Evolutionary conservation across 2,797 vertebrate species (phyloP).

Genomic region (Psittacula derbiana): DNA sequence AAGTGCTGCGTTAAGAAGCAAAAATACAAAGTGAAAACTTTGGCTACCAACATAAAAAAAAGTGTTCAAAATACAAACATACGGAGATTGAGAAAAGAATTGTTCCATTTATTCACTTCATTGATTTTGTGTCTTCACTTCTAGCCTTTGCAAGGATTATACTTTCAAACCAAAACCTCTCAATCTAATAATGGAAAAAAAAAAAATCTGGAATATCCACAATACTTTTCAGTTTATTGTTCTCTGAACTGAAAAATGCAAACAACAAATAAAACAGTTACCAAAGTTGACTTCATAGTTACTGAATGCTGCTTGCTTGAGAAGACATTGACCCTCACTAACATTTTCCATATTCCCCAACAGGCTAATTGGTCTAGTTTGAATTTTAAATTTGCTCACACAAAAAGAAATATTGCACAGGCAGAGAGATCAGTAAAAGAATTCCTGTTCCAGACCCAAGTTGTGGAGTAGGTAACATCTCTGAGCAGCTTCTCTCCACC

Average conservation of each 20-base stretch:
- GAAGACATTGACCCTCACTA: not conserved
- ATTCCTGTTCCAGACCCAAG: not conserved
- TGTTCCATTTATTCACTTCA: not conserved
- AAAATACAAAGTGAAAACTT: not conserved
- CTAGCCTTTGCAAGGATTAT: not conserved
- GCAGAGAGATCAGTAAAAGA: not conserved
- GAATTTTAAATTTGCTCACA: not conserved
- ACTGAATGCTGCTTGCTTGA: not conserved
- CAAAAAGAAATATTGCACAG: not conserved
- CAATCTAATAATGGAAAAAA: not conserved
- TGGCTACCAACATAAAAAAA: not conserved
- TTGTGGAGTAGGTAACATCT: not conserved
- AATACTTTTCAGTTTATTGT: not conserved
- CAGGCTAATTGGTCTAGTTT: not conserved
- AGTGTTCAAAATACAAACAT: not conserved
- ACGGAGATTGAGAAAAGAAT: not conserved
- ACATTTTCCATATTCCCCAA: not conserved
- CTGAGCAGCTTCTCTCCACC: not conserved
- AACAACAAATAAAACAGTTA: not conserved
- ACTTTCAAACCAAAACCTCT: not conserved
- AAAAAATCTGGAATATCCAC: not conserved
- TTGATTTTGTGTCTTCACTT: not conserved
- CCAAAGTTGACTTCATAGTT: not conserved
- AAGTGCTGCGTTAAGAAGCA: not conserved
- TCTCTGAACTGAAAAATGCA: not conserved